phyloP scores from a whole-genome alignment of 2,888 invertebrate genomes.

The Ochropacha duplaris region DNA sequence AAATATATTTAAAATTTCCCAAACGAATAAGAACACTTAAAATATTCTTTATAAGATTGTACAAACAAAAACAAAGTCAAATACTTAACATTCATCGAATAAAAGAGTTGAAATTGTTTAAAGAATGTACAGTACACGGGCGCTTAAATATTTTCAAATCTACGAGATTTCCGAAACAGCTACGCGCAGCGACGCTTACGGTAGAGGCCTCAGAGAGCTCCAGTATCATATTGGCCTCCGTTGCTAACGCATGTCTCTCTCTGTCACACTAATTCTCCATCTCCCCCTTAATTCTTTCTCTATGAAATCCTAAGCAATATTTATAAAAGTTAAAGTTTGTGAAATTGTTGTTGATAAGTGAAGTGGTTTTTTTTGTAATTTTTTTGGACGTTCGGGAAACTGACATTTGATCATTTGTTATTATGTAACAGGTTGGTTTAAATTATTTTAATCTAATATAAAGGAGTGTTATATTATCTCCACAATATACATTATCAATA shows the following conservation, averaged over 20 bases:
- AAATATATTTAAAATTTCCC: background rate
- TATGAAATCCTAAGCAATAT: slow-evolving; percentile 30
- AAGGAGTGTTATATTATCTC: background rate
- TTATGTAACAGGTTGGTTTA: slow-evolving; percentile 43
- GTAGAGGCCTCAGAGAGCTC: slow-evolving; percentile 19
- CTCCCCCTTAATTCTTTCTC: slow-evolving; percentile 35
- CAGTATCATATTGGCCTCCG: slow-evolving; percentile 35
- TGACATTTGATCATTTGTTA: slow-evolving; percentile 16
- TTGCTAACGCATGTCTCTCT: slow-evolving; percentile 25
- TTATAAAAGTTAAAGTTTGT: slow-evolving; percentile 6
- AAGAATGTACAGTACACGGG: slow-evolving; percentile 3
- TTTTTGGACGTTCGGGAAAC: slow-evolving; percentile 10
- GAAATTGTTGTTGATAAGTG: background rate
- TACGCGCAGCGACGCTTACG: slow-evolving; percentile 44
- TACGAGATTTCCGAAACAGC: slow-evolving; percentile 34
- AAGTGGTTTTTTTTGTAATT: background rate
- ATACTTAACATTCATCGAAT: background rate
- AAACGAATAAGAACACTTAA: background rate
- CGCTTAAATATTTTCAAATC: slow-evolving; percentile 16
- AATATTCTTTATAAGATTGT: background rate
- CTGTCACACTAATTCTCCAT: slow-evolving; percentile 29
- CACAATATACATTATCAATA: background rate
- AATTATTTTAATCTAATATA: slow-evolving; percentile 5
- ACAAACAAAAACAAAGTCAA: background rate
- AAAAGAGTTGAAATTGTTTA: background rate